Percentiles rank a stretch among this genome's conserved stretches.
Conservation (phyloP, 2,113 vertebrate species). For the Caloenas nicobarica region DNA sequence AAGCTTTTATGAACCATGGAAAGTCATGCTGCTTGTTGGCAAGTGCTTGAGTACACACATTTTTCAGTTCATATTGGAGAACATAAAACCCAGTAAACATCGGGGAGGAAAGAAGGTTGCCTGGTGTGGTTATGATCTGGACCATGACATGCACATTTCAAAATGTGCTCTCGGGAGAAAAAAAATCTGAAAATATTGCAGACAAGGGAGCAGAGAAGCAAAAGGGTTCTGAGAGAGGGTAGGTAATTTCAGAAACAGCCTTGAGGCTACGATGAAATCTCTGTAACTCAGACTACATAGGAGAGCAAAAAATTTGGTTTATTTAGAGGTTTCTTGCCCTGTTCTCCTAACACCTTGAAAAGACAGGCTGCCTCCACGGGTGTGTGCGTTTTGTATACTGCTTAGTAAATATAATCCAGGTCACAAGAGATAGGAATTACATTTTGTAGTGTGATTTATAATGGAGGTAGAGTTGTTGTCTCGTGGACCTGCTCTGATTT, state of each 20-base stretch:
- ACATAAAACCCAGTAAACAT: constrained; percentile 24
- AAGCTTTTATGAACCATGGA: constrained; percentile 52
- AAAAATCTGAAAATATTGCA: constrained; percentile 16
- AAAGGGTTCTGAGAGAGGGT: neutral
- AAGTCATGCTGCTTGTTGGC: constrained; percentile 33
- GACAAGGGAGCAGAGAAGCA: neutral
- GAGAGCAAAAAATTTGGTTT: neutral
- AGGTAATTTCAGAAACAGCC: constrained; percentile 8
- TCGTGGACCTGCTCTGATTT: neutral
- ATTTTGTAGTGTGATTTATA: neutral
- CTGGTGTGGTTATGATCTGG: constrained; percentile 44
- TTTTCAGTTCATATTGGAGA: constrained; percentile 46
- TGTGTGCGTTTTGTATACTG: neutral
- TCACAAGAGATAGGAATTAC: neutral
- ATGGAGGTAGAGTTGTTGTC: neutral
- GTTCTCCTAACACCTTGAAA: neutral
- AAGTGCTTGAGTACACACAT: constrained; percentile 13
- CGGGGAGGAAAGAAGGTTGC: constrained; percentile 39
- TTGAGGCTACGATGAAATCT: neutral
- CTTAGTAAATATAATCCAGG: neutral
- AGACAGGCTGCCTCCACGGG: neutral
- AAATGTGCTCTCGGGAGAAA: constrained; percentile 3
- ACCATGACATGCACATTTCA: constrained; percentile 15
- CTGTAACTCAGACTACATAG: neutral
- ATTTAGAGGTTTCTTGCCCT: neutral